Evolutionary conservation across 2,888 invertebrate species (phyloP).

Genomic region (Xestia c-nigrum): DNA sequence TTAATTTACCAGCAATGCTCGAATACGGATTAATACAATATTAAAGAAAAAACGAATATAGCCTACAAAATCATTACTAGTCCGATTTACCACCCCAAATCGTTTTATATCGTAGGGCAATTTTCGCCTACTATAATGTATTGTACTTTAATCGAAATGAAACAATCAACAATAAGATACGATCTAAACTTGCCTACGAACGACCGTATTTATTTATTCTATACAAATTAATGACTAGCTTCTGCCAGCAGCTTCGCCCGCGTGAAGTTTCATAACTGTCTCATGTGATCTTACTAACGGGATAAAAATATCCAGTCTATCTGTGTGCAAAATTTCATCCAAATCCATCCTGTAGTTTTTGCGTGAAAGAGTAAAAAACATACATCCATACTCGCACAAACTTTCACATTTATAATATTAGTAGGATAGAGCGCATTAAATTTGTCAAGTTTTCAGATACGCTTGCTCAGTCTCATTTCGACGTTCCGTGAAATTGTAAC

Average conservation of each 20-base stretch:
- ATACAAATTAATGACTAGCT: background rate
- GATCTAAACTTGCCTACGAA: background rate
- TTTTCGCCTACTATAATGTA: background rate
- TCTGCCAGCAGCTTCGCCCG: too few relatives aligned
- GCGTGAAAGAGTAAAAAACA: too few relatives aligned
- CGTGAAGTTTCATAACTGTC: too few relatives aligned
- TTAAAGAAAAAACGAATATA: background rate
- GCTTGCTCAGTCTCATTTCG: background rate
- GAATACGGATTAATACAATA: conserved; percentile 4
- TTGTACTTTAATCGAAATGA: background rate
- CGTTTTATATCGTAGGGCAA: background rate
- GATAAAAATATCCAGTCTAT: too few relatives aligned
- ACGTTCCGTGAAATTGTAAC: conserved; percentile 15
- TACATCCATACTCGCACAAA: too few relatives aligned
- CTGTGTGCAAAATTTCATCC: too few relatives aligned
- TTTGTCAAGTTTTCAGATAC: background rate
- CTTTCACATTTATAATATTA: too few relatives aligned
- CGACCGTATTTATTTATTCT: background rate
- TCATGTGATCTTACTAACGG: too few relatives aligned
- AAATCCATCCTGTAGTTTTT: too few relatives aligned
- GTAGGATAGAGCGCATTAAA: background rate
- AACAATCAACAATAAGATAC: background rate
- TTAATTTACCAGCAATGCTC: background rate
- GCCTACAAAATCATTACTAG: background rate
- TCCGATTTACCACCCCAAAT: background rate